A percentile compares a stretch with the other conserved stretches of the same genome.
phyloP scores from a whole-genome alignment of 2,888 invertebrate genomes.

The Drymonia ruficornis region DNA sequence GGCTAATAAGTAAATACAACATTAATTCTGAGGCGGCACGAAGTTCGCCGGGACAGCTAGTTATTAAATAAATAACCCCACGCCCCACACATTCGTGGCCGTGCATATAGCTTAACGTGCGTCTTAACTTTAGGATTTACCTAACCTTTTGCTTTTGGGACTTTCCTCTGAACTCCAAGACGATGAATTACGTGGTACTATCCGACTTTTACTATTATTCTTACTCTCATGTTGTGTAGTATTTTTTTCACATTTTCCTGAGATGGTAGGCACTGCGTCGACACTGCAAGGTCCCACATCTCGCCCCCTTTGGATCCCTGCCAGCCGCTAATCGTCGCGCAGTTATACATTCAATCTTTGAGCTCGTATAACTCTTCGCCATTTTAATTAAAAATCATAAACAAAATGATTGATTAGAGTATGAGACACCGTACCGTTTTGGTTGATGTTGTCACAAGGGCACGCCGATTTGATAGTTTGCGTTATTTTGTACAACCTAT shows the following conservation, averaged over 20 bases:
- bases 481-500: too few relatives aligned
- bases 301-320: conserved; percentile 57
- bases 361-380: conserved; percentile 22
- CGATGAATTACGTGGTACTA: too few relatives aligned
- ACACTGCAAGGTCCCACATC: conserved; percentile 50
- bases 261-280: conserved; percentile 50
- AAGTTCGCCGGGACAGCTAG: too few relatives aligned
- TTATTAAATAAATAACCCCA: too few relatives aligned
- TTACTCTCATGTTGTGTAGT: not conserved
- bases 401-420: conserved; percentile 3
- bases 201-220: not conserved
- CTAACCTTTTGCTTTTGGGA: too few relatives aligned
- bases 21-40: too few relatives aligned
- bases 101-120: too few relatives aligned
- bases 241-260: not conserved
- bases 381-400: conserved; percentile 15
- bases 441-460: not conserved
- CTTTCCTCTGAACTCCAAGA: too few relatives aligned
- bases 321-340: conserved; percentile 73
- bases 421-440: not conserved
- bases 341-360: conserved; percentile 65
- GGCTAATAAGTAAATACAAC: too few relatives aligned
- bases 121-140: too few relatives aligned
- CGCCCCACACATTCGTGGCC: too few relatives aligned
- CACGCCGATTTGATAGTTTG: too few relatives aligned